Conservation (phyloP, 2,888 invertebrate species). For the Polyommatus iphigenia region DNA sequence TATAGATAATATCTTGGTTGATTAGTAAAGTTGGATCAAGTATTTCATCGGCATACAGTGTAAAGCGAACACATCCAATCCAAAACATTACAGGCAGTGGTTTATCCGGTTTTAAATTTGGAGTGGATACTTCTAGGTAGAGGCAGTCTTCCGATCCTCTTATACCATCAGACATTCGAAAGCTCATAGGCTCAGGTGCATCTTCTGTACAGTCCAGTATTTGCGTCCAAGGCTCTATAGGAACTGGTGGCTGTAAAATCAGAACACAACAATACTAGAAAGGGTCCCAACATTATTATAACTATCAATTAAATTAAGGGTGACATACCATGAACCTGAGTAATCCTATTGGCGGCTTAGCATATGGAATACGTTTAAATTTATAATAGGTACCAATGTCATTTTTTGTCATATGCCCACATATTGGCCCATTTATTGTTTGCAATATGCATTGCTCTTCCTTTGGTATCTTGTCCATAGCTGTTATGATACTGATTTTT, state of each 20-base stretch:
- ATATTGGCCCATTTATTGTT: conserved; percentile 59
- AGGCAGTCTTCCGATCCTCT: conserved; percentile 71
- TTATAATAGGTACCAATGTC: conserved; percentile 54
- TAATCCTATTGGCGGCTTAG: conserved; percentile 61
- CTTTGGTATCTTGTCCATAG: conserved; percentile 37
- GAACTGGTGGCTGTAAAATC: conserved; percentile 21
- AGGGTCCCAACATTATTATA: neutral
- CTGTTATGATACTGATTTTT: neutral
- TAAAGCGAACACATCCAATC: conserved; percentile 66
- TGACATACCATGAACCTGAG: conserved; percentile 65
- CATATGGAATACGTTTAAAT: conserved; percentile 68
- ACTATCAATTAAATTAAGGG: neutral
- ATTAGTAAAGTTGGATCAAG: conserved; percentile 63
- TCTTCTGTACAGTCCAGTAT: conserved; percentile 59
- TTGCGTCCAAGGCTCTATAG: conserved; percentile 45
- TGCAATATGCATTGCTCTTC: conserved; percentile 44
- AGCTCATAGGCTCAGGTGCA: conserved; percentile 48
- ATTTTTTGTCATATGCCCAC: conserved; percentile 55
- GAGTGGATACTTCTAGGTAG: conserved; percentile 64
- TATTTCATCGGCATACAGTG: conserved; percentile 52
- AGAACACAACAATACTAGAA: neutral
- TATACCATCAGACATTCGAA: conserved; percentile 38
- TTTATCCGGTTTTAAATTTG: conserved; percentile 55
- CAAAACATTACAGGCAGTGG: conserved; percentile 75
- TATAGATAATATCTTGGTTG: conserved; percentile 61